Evolutionary conservation across 2,797 vertebrate genomes (phyloP), one percentile per base, ranked within the genome.

Genomic region (Pangasius macronema): DNA sequence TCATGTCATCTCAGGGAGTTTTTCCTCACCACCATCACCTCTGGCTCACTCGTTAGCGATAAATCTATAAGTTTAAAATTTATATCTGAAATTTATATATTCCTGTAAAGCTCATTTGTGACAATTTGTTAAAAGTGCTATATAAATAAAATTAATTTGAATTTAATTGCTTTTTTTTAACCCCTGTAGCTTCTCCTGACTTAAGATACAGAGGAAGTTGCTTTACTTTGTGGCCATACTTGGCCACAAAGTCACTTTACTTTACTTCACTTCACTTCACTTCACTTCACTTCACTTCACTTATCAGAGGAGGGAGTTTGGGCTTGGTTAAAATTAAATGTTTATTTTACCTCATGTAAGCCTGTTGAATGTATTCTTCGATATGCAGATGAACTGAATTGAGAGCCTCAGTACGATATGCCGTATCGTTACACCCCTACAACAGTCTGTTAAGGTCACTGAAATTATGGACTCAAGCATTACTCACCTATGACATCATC

Each of bases 401-500:
- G 20, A 42, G 10, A 73, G 70, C 70, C 20, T 24, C 20, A 9
- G 42, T 42, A 42, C 0, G 67, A 9, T 42, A 42, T 36, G 7
- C 22, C 7, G 2, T 24, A 57, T 57, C 20, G 0, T 27, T 27
- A 27, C 22, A 53, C 24, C 59, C 59, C 59, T 27, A 9, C 59
- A 63, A n/a, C n/a, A 67, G 14, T 10, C 65, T 67, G 63, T 65
- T 65, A 30, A 3, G 11, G 27, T 65, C 63, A 30, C 63, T 30
- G n/a, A 33, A 59, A 65, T 65, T 14, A 30, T 22, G 8, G 22
- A 46, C 39, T 73, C 77, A 72, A 65, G 16, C 59, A 55, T 63
- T 63, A 65, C 95, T 94, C 89, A 96, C 96, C 96, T 36, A 96
- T 96, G 90, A 96, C 96, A 46, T 97, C 96, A 39, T 97, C 96